Base-by-base conservation (phyloP, 2,888 invertebrate species). In the Linyphia triangularis region DNA sequence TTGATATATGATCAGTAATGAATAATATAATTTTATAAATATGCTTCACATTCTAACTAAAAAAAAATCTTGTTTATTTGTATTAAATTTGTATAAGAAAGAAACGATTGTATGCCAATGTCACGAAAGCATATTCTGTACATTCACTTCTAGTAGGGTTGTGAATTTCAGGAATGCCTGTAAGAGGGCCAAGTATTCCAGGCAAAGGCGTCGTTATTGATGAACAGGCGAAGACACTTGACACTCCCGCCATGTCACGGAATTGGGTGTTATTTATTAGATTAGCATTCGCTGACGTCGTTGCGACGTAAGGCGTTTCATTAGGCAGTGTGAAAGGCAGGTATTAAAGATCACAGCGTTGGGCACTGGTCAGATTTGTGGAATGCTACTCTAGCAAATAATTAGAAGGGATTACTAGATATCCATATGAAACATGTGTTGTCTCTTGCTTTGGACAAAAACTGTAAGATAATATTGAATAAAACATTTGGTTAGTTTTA, bases 211-310 rank as follows among this genome's bases (percentile, higher is more conserved):
- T 13, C 59, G 37, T 82, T 82, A 82, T 82, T 82, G 82, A 82
- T 82, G 82, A 82, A 82, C 30, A 72, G 28, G 22, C 16, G 10
- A 22, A 26, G 72, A 70, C 43, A 82, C 72, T 82, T 82, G 82
- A 82, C 82, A 72, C 82, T 22, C n/a, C 24, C 5, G 26, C 19
- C 82, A 24, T 37, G 33, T 59, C 16, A 51, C 59, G 24, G 24
- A 72, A 72, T 61, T 26, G 72, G 26, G 26, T 72, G 82, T 63
- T 82, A 82, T 82, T 82, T 82, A 82, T 82, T 82, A 61, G 82
- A 82, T 82, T 82, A 82, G 72, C 82, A 82, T 82, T 82, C 28
- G 24, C 69, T 70, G 81, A 70, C 70, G 70, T 33, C 19, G 57
- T 24, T 4, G n/a, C 13, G 73, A 75, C 73, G 30, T 28, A 75